Conservation (phyloP, 2,797 vertebrate species). For the Coranthus polyacanthus region DNA sequence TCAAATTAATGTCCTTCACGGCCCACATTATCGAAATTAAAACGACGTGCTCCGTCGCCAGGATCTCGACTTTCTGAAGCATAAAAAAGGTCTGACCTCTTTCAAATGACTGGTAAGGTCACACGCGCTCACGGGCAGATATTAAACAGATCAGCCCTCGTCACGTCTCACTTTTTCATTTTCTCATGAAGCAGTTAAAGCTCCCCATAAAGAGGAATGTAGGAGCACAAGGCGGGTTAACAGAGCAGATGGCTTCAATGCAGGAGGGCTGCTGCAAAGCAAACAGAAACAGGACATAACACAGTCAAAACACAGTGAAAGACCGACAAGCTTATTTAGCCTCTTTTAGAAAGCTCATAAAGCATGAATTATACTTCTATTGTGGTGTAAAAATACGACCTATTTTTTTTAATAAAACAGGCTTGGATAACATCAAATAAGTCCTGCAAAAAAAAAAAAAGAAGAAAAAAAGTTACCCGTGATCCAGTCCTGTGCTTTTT, state of each 20-base stretch:
- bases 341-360: constrained; percentile 9
- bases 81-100: constrained; percentile 1
- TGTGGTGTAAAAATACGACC: constrained; percentile 1
- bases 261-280: constrained; percentile 37
- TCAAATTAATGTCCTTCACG: constrained; percentile 1
- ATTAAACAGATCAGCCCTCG: constrained; percentile 34
- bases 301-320: constrained; percentile 18
- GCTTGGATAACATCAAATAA: constrained; percentile 1
- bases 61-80: not conserved
- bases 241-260: constrained; percentile 37
- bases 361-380: not conserved
- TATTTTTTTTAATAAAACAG: constrained; percentile 7
- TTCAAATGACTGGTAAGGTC: constrained; percentile 42
- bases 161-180: constrained; percentile 77
- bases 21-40: constrained; percentile 39
- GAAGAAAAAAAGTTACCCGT: not conserved
- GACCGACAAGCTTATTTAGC: not conserved
- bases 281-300: constrained; percentile 36
- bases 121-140: not conserved
- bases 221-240: constrained; percentile 41
- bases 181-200: constrained; percentile 49
- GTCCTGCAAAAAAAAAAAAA: not conserved
- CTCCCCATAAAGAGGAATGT: constrained; percentile 63
- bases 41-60: not conserved
- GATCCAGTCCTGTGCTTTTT: not conserved